These are phyloP conservation scores for Diorhabda carinulata DNA, from an alignment of 1,140 invertebrate genomes.

Conservation along the genomic window DNA sequence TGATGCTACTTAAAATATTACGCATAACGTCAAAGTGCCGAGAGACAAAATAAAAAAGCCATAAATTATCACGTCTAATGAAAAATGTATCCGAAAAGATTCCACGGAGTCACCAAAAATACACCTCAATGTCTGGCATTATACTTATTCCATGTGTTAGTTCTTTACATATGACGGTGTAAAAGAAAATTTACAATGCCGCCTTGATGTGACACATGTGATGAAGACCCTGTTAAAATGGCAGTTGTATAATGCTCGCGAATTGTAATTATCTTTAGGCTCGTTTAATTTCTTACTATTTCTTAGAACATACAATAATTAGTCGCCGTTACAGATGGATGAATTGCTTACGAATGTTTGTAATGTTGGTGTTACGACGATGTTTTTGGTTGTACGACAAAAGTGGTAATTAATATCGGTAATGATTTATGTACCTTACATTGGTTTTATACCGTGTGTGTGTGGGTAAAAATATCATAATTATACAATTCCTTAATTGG, in stretches of 20 bases:
- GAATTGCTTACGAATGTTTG: background rate
- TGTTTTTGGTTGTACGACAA: background rate
- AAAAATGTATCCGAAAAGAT: background rate
- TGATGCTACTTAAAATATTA: background rate
- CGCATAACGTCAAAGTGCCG: background rate
- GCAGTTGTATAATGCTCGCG: background rate
- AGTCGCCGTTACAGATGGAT: background rate
- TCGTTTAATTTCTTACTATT: background rate
- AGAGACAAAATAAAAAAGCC: background rate
- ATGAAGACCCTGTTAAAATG: background rate
- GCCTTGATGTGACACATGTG: constrained; percentile 27
- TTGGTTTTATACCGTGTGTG: no score
- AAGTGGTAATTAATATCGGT: no score
- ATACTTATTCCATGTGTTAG: constrained; percentile 26
- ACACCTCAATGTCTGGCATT: constrained; percentile 27
- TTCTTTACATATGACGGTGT: constrained; percentile 21
- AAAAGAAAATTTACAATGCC: constrained; percentile 24
- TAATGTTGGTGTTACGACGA: background rate
- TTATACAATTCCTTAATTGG: no score
- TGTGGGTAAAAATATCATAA: no score
- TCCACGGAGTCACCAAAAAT: constrained; percentile 20
- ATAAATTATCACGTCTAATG: background rate
- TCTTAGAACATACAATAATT: background rate
- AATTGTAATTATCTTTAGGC: background rate
- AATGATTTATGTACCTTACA: no score